phyloP scores from a whole-genome alignment of 2,888 invertebrate genomes.

The Epinotia nisella region DNA sequence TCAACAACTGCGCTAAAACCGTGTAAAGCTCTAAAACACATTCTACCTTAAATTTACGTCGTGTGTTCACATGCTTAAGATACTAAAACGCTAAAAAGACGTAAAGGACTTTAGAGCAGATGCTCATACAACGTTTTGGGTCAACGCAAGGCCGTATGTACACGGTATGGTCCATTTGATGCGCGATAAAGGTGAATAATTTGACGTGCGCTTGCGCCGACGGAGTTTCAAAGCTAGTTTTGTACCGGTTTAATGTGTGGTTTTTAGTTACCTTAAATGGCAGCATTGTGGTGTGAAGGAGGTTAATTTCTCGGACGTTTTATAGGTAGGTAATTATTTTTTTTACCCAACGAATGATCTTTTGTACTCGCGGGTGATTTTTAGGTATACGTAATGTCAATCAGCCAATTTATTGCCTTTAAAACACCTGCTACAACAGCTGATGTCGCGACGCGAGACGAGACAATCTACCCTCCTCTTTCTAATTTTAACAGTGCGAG shows the following conservation, averaged over 20 bases:
- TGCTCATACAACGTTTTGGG: constrained; percentile 4
- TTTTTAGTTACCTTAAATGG: constrained; percentile 25
- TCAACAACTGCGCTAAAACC: constrained; percentile 7
- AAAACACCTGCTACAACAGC: no score
- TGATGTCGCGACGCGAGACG: no score
- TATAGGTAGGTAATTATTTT: no score
- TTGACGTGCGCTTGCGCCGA: constrained; percentile 6
- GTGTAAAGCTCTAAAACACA: constrained; percentile 21
- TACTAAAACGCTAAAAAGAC: constrained; percentile 14
- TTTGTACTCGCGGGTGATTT: no score
- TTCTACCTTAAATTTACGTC: constrained; percentile 24
- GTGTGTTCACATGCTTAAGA: constrained; percentile 17
- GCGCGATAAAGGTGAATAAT: constrained; percentile 32
- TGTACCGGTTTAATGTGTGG: constrained; percentile 26
- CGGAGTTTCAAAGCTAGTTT: constrained; percentile 7
- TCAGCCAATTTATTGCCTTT: no score
- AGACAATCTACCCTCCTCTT: no score
- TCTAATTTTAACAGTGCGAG: no score
- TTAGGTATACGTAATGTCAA: no score
- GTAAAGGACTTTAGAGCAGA: constrained; percentile 1
- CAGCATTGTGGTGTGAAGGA: constrained; percentile 7
- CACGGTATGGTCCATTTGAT: constrained; percentile 27
- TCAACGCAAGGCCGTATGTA: not conserved
- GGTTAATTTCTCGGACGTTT: not conserved
- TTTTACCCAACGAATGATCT: no score